These are phyloP conservation scores for Tortricodes alternella DNA, from an alignment of 2,888 invertebrate genomes.

Conservation along the genomic window DNA sequence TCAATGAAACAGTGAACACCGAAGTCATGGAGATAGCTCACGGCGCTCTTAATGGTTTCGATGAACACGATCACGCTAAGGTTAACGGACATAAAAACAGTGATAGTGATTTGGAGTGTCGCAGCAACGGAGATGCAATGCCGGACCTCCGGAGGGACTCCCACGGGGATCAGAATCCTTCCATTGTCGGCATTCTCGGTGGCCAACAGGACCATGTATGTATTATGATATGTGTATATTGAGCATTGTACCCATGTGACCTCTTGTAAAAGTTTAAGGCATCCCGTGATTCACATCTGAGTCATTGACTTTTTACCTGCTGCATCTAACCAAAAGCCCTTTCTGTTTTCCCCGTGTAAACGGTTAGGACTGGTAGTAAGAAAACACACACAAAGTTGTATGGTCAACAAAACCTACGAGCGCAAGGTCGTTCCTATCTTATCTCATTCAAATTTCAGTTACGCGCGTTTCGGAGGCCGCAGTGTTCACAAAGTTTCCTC, in stretches of 20 bases:
- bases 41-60: slow-evolving; percentile 41
- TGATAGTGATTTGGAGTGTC: slow-evolving; percentile 49
- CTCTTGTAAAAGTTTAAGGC: slow-evolving; percentile 9
- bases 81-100: slow-evolving; percentile 51
- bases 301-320: slow-evolving; percentile 38
- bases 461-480: slow-evolving; percentile 50
- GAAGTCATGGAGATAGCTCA: slow-evolving; percentile 47
- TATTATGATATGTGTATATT: slow-evolving; percentile 41
- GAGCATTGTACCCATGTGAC: slow-evolving; percentile 9
- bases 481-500: slow-evolving; percentile 49
- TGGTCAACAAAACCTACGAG: slow-evolving; percentile 28
- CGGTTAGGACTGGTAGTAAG: neutral
- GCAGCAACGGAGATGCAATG: slow-evolving; percentile 38
- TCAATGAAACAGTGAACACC: slow-evolving; percentile 67
- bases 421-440: slow-evolving; percentile 61
- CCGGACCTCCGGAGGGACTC: slow-evolving; percentile 60
- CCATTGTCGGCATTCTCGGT: slow-evolving; percentile 79
- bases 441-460: slow-evolving; percentile 52
- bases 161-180: slow-evolving; percentile 70
- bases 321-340: slow-evolving; percentile 30
- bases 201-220: slow-evolving; percentile 80
- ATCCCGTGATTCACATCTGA: slow-evolving; percentile 40
- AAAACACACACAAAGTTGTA: slow-evolving; percentile 12
- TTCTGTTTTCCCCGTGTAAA: slow-evolving; percentile 32
- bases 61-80: slow-evolving; percentile 39